Evolutionary conservation across 2,888 invertebrate species (phyloP), one percentile per base, ranked within the genome.

Genomic region (Macrophya annulata): DNA sequence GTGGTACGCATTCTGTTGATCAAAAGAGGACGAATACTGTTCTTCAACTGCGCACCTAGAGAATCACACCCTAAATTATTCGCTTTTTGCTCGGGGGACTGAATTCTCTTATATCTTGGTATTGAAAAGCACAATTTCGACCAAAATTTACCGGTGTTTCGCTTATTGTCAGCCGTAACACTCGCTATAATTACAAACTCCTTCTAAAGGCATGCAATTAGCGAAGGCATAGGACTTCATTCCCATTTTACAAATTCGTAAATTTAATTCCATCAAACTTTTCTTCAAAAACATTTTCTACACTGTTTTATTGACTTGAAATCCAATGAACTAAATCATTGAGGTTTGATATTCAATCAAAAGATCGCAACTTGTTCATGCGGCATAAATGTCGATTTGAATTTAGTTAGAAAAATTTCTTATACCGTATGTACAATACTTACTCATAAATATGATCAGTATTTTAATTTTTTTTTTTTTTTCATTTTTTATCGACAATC

Each of bases 1-100:
- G 51, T 55, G 77, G 77, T 77, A 55, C 77, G 55, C 48, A 55
- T 77, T 77, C 55, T 77, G 77, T 77, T 77, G 77, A 77, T 77
- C 77, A 55, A 77, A 77, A 77, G 77, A 31, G n/a, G 51, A 77
- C 15, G 77, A 77, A n/a, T 77, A n/a, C 17, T n/a, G 51, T 74
- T 74, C 43, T 43, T 4, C 72, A 21, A 15, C 21, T 17, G 77
- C 51, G 55, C 12, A 77, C 25, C 51, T 77, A 21, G 40, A 77
- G 51, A 51, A 77, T 55, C 17, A 17, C 15, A 51, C 55, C 31
- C 55, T 77, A 55, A 77, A 77, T 77, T 55, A 77, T 43, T 77
- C 77, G 37, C 48, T 31, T 77, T 37, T 25, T 31, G 48, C 77
- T 31, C 55, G 15, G 37, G 37, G 77, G 51, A 55, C 31, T 55